phyloP scores from a whole-genome alignment of 1,140 invertebrate species.

The Stratiolaelaps scimitus region DNA sequence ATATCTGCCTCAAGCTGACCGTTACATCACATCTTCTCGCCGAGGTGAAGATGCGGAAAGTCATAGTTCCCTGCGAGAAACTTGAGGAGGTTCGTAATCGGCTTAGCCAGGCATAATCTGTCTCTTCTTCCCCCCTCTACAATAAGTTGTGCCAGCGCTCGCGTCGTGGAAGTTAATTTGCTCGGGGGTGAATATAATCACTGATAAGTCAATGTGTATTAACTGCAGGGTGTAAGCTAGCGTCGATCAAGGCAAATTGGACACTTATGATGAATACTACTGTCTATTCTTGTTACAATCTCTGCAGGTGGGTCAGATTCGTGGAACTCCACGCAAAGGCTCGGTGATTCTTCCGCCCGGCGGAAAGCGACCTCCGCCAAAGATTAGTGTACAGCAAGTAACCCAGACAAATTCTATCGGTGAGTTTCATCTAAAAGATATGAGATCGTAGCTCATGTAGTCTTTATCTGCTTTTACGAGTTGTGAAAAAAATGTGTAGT shows the following conservation, averaged over 20 bases:
- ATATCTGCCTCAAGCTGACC: background rate
- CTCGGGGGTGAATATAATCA: background rate
- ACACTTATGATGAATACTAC: no score
- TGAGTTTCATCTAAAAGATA: background rate
- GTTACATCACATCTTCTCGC: conserved; percentile 16
- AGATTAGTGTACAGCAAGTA: conserved; percentile 7
- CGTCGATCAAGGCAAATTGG: no score
- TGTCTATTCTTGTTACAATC: no score
- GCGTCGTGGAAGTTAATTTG: background rate
- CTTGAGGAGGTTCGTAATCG: conserved; percentile 4
- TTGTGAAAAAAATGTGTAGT: no score
- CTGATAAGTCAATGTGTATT: no score
- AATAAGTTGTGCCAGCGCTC: background rate
- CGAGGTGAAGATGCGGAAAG: conserved; percentile 16
- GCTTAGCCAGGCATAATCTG: no score
- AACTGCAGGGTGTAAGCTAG: no score
- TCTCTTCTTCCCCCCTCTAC: background rate
- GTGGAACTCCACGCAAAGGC: background rate
- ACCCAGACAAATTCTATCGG: conserved; percentile 15
- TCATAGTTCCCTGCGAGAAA: conserved; percentile 6
- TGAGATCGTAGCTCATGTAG: no score
- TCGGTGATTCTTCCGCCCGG: background rate
- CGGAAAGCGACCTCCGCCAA: background rate
- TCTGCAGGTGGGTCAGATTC: background rate
- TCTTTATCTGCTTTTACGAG: no score